These are phyloP conservation scores for Clistopyga incitator DNA, from an alignment of 2,888 invertebrate species.

Conservation along the genomic window DNA sequence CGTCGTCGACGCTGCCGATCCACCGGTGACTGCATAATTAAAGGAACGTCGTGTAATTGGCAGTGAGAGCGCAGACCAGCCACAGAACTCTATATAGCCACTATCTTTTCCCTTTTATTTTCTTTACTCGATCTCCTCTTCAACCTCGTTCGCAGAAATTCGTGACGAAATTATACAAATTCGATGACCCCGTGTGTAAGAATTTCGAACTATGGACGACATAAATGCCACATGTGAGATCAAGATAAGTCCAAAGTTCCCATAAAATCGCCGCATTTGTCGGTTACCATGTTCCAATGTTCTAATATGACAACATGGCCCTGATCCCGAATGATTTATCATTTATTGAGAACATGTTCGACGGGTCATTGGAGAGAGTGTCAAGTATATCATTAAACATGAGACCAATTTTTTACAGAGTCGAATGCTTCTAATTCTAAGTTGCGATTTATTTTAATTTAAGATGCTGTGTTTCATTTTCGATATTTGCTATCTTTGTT, in stretches of 20 bases:
- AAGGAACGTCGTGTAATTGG: conserved; percentile 82
- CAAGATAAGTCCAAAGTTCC: neutral
- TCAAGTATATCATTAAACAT: too few relatives aligned
- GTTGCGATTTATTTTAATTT: too few relatives aligned
- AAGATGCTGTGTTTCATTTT: too few relatives aligned
- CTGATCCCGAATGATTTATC: neutral
- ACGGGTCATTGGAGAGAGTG: too few relatives aligned
- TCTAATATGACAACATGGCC: neutral
- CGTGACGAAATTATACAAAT: conserved; percentile 26
- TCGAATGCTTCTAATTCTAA: too few relatives aligned
- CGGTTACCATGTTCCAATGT: neutral
- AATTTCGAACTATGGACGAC: conserved; percentile 7
- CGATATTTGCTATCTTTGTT: too few relatives aligned
- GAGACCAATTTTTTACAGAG: too few relatives aligned
- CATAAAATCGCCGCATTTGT: neutral
- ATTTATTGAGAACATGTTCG: neutral
- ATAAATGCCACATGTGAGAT: neutral
- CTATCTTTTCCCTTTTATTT: conserved; percentile 27
- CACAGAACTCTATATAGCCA: conserved; percentile 25
- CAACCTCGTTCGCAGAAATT: conserved; percentile 31
- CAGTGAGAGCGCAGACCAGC: conserved; percentile 66
- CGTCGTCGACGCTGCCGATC: conserved; percentile 72
- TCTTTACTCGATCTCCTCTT: conserved; percentile 30
- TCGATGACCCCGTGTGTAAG: conserved; percentile 3
- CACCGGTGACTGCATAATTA: conserved; percentile 81